Evolutionary conservation across 2,797 vertebrate genomes (phyloP).

Genomic region (Avahi laniger): DNA sequence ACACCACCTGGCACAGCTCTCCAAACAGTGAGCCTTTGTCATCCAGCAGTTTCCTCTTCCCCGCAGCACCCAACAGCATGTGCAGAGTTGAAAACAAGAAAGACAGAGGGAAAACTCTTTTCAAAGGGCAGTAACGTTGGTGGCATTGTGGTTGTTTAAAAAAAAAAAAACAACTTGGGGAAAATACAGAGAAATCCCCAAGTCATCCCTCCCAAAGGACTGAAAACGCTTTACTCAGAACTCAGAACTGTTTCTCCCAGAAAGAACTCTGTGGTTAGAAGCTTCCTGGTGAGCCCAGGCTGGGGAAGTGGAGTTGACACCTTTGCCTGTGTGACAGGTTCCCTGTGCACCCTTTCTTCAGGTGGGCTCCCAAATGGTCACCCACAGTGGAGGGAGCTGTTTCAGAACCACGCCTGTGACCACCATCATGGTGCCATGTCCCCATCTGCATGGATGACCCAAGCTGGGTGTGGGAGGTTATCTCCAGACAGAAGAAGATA

Average conservation of each 20-base stretch:
- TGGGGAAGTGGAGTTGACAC: no score
- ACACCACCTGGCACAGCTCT: not conserved
- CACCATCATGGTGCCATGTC: accelerated
- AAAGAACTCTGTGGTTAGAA: not conserved
- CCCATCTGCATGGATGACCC: accelerated
- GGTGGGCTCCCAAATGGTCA: accelerated
- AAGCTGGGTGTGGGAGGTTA: accelerated
- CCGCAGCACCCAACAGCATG: not conserved
- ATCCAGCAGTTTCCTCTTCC: not conserved
- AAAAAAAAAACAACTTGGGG: not conserved
- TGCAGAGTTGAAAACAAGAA: not conserved
- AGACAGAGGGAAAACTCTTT: accelerated
- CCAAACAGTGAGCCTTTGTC: not conserved
- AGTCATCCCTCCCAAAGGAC: no score
- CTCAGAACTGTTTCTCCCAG: not conserved
- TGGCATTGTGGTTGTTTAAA: no score
- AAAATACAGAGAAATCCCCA: not conserved
- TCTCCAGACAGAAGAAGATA: not conserved
- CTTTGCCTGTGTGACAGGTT: no score
- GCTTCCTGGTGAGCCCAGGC: no score
- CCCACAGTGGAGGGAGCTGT: not conserved
- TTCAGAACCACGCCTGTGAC: no score
- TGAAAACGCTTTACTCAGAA: not conserved
- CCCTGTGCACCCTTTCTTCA: not conserved
- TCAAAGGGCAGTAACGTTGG: not conserved